Base-by-base conservation (phyloP, 92 coral and sea anemone species). In the Muricea muricata region DNA sequence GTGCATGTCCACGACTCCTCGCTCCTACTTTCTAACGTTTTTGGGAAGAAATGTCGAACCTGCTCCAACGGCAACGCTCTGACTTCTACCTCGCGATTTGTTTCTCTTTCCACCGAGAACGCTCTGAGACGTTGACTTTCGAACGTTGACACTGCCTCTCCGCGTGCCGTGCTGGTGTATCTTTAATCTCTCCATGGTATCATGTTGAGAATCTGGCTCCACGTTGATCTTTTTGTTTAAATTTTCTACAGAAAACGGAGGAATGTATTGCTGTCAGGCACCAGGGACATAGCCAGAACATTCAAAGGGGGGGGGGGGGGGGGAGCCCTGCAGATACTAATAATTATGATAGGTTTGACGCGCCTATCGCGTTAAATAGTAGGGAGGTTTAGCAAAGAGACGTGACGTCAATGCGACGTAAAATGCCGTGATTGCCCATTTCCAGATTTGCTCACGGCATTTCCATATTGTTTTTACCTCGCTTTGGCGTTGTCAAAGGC, bases 201-300 rank as follows among this genome's bases (percentile, higher is more conserved):
- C 70, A 0, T 78, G 46, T 46, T 78, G 70, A 0, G 71, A 78
- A 45, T 58, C 20, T 18, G 71, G 54, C 0, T 26, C 52, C 24
- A 17, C 68, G 13, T 78, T 78, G 17, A 78, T 24, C 17, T 78
- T 57, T 37, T 78, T 15, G 71, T 78, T 78, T 14, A 78, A 33
- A 24, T 56, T 58, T 57, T 57, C 83, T 78, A 17, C 37, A 18
- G 29, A 37, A 25, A 75, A 25, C 5, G 23, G 40, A 11, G 34
- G 72, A 65, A 20, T 13, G 28, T 6, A 20, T 42, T 42, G 7
- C 45, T 41, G n/a, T n/a, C n/a, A n/a, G n/a, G n/a, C n/a, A n/a
- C n/a, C n/a, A n/a, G 45, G 9, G 3, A 73, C 15, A 45, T 14
- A 40, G 0, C 47, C 23, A n/a, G 23, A 40, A 45, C 31, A 14